Conservation (phyloP, 2,888 invertebrate genomes). For the Callyntrura sp. region DNA sequence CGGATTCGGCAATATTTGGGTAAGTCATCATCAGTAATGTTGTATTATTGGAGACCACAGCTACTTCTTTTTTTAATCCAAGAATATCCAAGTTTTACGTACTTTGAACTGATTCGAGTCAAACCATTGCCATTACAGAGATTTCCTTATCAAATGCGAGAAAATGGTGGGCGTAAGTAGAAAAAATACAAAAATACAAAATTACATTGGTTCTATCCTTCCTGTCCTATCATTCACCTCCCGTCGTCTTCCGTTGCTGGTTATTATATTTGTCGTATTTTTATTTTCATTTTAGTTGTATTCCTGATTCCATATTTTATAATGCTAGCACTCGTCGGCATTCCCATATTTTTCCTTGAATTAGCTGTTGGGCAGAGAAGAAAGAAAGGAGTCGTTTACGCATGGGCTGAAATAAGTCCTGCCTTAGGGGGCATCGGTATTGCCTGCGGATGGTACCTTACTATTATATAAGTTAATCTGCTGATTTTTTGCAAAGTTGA, state of each 20-base stretch:
- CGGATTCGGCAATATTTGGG: conserved; percentile 76
- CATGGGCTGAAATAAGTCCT: conserved; percentile 76
- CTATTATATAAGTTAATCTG: too few species aligned
- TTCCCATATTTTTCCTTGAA: conserved; percentile 78
- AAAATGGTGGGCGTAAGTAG: conserved; percentile 71
- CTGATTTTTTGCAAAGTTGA: too few species aligned
- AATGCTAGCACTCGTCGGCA: conserved; percentile 68
- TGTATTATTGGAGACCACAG: too few species aligned
- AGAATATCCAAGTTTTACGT: too few species aligned
- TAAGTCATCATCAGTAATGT: background rate
- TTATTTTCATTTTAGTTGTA: too few species aligned
- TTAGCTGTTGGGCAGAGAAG: conserved; percentile 79
- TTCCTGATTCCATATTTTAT: conserved; percentile 78
- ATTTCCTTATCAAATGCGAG: conserved; percentile 74
- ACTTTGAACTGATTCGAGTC: too few species aligned
- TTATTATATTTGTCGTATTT: too few species aligned
- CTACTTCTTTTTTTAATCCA: too few species aligned
- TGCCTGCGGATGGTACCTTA: conserved; percentile 46
- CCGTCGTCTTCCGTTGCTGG: too few species aligned
- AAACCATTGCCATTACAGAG: conserved; percentile 24
- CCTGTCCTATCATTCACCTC: too few species aligned
- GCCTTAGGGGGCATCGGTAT: conserved; percentile 76
- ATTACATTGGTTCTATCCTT: too few species aligned
- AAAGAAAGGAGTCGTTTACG: conserved; percentile 71
- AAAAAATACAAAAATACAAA: too few species aligned